Evolutionary conservation across 2,113 vertebrate genomes (phyloP).

Genomic region (Hemichromis elongatus): DNA sequence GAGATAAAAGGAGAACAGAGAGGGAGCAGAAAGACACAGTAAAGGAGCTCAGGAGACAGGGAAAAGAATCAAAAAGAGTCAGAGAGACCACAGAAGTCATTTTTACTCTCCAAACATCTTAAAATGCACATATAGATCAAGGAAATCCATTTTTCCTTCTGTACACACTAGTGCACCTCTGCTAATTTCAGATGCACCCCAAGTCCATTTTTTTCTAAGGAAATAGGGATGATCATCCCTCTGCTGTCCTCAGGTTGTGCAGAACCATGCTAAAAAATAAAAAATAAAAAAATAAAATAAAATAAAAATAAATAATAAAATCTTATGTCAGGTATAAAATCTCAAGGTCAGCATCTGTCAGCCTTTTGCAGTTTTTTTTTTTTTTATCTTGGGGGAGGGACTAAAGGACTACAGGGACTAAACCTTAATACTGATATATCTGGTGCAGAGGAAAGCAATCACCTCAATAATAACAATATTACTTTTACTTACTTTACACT

Average conservation of each 20-base stretch:
- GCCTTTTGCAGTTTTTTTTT: too few species aligned
- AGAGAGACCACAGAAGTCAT: not conserved
- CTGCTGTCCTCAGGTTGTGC: accelerated
- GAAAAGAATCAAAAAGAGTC: not conserved
- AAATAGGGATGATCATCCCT: not conserved
- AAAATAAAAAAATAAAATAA: not conserved
- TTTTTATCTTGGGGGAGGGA: not conserved
- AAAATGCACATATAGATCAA: not conserved
- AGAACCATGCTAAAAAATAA: not conserved
- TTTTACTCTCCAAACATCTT: not conserved
- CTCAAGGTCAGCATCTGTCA: accelerated
- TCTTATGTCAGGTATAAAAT: not conserved
- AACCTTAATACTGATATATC: not conserved
- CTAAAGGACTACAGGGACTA: not conserved
- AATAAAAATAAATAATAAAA: not conserved
- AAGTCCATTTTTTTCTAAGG: not conserved
- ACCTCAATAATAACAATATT: not conserved
- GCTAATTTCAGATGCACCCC: not conserved
- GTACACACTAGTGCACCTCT: not conserved
- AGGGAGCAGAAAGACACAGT: not conserved
- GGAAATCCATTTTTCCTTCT: not conserved
- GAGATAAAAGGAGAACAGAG: not conserved
- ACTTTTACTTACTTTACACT: too few species aligned
- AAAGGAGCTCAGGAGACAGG: not conserved
- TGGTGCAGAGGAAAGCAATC: not conserved